phyloP scores from a whole-genome alignment of 2,797 vertebrate species.

The Macropus fuliginosus region DNA sequence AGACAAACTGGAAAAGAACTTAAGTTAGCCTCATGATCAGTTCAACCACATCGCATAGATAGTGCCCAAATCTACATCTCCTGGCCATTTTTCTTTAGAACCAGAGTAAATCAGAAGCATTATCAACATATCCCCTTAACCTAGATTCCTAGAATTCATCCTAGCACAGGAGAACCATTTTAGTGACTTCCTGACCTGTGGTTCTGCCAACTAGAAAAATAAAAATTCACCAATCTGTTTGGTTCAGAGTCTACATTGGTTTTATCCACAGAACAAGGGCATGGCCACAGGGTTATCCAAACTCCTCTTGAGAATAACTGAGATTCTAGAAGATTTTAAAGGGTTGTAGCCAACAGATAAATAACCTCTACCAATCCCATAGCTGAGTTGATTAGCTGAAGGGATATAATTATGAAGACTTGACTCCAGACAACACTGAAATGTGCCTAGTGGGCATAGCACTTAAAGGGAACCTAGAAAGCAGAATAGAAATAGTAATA shows the following conservation, averaged over 20 bases:
- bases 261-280: neutral
- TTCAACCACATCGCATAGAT: neutral
- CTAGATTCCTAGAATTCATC: neutral
- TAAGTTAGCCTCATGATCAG: neutral
- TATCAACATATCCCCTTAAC: neutral
- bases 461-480: conserved; percentile 61
- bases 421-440: conserved; percentile 72
- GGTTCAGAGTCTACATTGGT: conserved; percentile 54
- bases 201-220: conserved; percentile 68
- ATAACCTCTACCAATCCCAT: conserved; percentile 71
- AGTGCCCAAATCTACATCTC: neutral
- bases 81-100: neutral
- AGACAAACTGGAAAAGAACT: neutral
- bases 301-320: conserved; percentile 67
- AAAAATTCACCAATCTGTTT: conserved; percentile 65
- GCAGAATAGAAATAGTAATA: neutral
- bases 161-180: neutral
- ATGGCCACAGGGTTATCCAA: neutral
- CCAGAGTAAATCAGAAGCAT: neutral
- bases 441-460: conserved; percentile 61
- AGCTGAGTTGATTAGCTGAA: conserved; percentile 73
- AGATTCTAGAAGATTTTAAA: conserved; percentile 64
- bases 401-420: conserved; percentile 79
- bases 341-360: conserved; percentile 75
- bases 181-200: conserved; percentile 36